A percentile compares a stretch with the other conserved stretches of the same genome.
Evolutionary conservation across 1,140 invertebrate genomes (phyloP).

Genomic region (Lepidurus couesii): DNA sequence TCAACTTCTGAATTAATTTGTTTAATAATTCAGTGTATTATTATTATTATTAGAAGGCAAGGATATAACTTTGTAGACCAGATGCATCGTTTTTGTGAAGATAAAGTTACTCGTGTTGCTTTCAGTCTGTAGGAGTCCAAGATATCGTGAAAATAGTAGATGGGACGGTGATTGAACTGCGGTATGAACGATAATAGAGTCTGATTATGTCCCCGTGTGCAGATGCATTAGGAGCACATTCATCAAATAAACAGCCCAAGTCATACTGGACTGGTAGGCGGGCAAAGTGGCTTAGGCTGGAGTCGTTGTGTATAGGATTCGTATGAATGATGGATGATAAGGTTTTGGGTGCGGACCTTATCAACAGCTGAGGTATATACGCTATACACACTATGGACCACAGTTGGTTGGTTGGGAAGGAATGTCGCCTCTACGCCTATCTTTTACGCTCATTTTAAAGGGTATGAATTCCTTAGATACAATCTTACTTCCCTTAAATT

Average conservation of each 20-base stretch:
- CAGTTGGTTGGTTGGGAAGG: neutral
- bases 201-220: slow-evolving; percentile 2
- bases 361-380: neutral
- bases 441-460: too few species aligned
- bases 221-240: neutral
- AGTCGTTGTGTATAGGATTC: neutral
- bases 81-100: too few species aligned
- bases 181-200: neutral
- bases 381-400: neutral
- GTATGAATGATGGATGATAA: neutral
- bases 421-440: neutral
- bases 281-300: neutral
- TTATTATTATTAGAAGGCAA: too few species aligned
- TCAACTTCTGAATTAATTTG: too few species aligned
- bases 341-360: neutral
- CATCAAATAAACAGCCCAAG: neutral
- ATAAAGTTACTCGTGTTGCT: too few species aligned
- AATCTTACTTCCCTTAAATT: too few species aligned
- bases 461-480: too few species aligned
- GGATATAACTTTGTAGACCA: too few species aligned
- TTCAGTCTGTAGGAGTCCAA: neutral
- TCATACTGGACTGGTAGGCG: neutral
- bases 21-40: too few species aligned
- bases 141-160: neutral
- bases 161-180: neutral